A percentile compares a stretch with the other conserved stretches of the same genome.
Evolutionary conservation across 2,888 invertebrate genomes (phyloP).

Genomic region (Polylopha cassiicola): DNA sequence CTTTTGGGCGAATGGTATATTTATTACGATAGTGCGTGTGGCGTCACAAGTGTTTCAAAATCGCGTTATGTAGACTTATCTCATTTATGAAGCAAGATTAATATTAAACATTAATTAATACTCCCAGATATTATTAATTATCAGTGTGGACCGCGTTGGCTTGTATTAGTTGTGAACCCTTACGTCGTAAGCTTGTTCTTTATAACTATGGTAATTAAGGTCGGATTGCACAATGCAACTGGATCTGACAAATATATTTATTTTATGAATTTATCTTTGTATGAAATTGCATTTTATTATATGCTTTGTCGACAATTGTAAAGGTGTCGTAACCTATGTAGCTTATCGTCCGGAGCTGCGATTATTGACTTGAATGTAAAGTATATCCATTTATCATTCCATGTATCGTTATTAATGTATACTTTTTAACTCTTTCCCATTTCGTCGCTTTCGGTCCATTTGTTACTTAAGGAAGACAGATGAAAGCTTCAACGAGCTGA

Average conservation of each 20-base stretch:
- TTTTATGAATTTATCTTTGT: conserved; percentile 13
- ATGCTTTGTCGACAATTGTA: neutral
- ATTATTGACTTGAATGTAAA: conserved; percentile 14
- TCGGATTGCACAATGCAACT: neutral
- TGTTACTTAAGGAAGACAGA: neutral
- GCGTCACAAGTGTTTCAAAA: conserved; percentile 13
- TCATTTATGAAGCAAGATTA: conserved; percentile 11
- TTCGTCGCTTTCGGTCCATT: neutral
- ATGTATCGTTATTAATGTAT: conserved; percentile 15
- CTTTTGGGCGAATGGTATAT: conserved; percentile 17
- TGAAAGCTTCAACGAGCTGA: conserved; percentile 3
- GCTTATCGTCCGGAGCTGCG: too few relatives aligned
- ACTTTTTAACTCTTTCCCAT: conserved; percentile 1
- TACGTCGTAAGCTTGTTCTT: conserved; percentile 16
- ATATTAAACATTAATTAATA: conserved; percentile 9
- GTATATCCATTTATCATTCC: conserved; percentile 16
- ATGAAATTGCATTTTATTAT: conserved; percentile 2
- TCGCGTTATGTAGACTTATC: conserved; percentile 12
- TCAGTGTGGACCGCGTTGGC: conserved; percentile 4
- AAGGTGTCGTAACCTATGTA: conserved; percentile 1
- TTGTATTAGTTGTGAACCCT: conserved; percentile 2
- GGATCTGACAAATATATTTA: conserved; percentile 7
- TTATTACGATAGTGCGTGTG: conserved; percentile 9
- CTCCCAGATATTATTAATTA: conserved; percentile 12
- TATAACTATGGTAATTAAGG: conserved; percentile 6